A percentile compares a stretch with the other conserved stretches of the same genome.
phyloP scores from a whole-genome alignment of 2,113 vertebrate genomes.

The Chitala chitala region DNA sequence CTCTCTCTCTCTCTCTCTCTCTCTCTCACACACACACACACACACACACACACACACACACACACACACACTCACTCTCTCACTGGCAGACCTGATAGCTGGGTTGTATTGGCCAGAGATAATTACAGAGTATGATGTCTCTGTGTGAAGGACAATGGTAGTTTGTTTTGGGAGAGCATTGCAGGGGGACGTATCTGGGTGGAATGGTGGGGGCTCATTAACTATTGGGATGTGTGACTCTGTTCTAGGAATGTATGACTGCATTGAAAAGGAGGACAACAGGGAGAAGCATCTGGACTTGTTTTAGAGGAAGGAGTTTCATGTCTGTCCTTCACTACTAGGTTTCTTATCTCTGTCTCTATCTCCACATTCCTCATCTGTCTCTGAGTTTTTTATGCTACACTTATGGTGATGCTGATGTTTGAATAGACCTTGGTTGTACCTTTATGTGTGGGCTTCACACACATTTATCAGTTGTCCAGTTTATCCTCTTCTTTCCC shows the following conservation, averaged over 20 bases:
- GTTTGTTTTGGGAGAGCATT: background rate
- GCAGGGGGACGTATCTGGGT: background rate
- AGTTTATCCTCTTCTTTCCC: too few species aligned
- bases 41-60: background rate
- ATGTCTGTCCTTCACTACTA: too few species aligned
- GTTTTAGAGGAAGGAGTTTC: background rate
- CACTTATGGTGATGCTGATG: too few species aligned
- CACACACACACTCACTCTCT: conserved; percentile 1
- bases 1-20: too few species aligned
- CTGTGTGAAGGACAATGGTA: conserved; percentile 11
- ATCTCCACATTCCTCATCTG: too few species aligned
- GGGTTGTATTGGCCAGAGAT: background rate
- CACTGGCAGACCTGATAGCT: background rate
- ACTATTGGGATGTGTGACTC: background rate
- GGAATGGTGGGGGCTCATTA: too few species aligned
- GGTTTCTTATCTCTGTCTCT: too few species aligned
- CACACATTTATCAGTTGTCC: too few species aligned
- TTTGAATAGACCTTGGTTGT: too few species aligned
- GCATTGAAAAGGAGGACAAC: background rate
- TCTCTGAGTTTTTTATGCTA: too few species aligned
- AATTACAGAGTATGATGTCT: background rate
- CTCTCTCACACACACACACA: conserved; percentile 19
- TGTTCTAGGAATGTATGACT: background rate
- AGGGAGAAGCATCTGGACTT: background rate
- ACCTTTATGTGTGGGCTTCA: too few species aligned